Percentiles rank a stretch among this genome's conserved stretches.
These are phyloP conservation scores for Oscheius sp. DNA, from an alignment of 2,888 invertebrate genomes.

Conservation along the genomic window DNA sequence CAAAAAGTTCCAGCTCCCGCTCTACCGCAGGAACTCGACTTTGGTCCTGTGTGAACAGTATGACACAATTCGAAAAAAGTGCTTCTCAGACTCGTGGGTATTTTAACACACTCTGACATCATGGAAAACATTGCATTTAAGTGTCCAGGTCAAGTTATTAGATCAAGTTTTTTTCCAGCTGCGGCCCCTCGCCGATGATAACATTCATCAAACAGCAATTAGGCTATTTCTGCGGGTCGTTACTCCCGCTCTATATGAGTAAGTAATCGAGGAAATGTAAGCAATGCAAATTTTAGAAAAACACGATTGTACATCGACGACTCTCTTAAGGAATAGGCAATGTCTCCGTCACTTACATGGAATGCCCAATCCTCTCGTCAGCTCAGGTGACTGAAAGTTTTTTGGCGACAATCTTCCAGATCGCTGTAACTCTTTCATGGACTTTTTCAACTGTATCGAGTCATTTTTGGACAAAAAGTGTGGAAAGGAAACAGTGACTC, in stretches of 20 bases:
- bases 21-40: slow-evolving; percentile 13
- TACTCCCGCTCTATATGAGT: slow-evolving; percentile 31
- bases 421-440: slow-evolving; percentile 21
- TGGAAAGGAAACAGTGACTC: slow-evolving; percentile 13
- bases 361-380: slow-evolving; percentile 37
- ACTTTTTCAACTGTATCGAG: slow-evolving; percentile 33
- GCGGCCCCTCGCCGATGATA: slow-evolving; percentile 1
- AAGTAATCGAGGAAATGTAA: not conserved
- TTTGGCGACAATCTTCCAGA: not conserved
- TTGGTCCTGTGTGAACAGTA: slow-evolving; percentile 23
- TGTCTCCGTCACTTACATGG: slow-evolving; percentile 36
- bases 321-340: slow-evolving; percentile 20
- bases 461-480: slow-evolving; percentile 30
- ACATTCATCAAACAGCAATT: slow-evolving; percentile 24
- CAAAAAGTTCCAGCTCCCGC: slow-evolving; percentile 19
- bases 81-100: slow-evolving; percentile 12
- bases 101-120: slow-evolving; percentile 7
- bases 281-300: slow-evolving; percentile 5
- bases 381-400: slow-evolving; percentile 25
- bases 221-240: slow-evolving; percentile 26
- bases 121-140: not conserved
- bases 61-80: slow-evolving; percentile 15
- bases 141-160: no score
- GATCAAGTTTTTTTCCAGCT: slow-evolving; percentile 5
- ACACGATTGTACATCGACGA: slow-evolving; percentile 27